Evolutionary conservation across 2,888 invertebrate genomes (phyloP), one percentile per base, ranked within the genome.

Genomic region (Melipona beecheii): DNA sequence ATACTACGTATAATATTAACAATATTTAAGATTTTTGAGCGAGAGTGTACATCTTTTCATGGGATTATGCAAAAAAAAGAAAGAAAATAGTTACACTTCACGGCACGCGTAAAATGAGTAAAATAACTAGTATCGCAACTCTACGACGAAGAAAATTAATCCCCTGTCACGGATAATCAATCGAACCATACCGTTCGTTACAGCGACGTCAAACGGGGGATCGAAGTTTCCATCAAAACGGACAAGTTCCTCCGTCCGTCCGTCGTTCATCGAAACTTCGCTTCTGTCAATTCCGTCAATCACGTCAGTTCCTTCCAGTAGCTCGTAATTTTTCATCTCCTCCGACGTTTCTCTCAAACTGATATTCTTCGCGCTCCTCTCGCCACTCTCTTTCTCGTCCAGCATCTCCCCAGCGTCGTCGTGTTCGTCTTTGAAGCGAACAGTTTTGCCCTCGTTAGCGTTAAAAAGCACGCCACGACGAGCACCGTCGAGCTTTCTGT

Each of bases 391-490:
- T 36, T 4, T 19, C 43, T 49, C 65, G 11, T 79, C 69, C 31
- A 24, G 52, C 21, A 13, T n/a, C 24, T 49, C 21, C 54, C n/a
- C 24, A 9, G 36, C 36, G 27, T 74, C 75, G 27, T 71, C 81
- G 0, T 64, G 84, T 31, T 91, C 91, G 52, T 91, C 91, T 78
- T 91, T 84, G 78, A 93, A 93, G 31, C 94, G 89, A 49, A 93
- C 93, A 13, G 88, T 92, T 65, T 92, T 93, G 0, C 88, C 84
- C 73, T 92, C 91, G 70, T 87, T 90, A 43, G 82, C 66, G 43
- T 43, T 69, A 1, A 77, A 21, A 0, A 75, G 15, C 15, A 75
- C 21, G 31, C 27, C 21, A 0, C 75, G 50, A 9, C 43, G 43
- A 21, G 78, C 75, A 65, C 60, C 64, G 24, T 87, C 89, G 19